These are phyloP conservation scores for Ecliptopera silaceata DNA, from an alignment of 2,888 invertebrate genomes.

Conservation along the genomic window DNA sequence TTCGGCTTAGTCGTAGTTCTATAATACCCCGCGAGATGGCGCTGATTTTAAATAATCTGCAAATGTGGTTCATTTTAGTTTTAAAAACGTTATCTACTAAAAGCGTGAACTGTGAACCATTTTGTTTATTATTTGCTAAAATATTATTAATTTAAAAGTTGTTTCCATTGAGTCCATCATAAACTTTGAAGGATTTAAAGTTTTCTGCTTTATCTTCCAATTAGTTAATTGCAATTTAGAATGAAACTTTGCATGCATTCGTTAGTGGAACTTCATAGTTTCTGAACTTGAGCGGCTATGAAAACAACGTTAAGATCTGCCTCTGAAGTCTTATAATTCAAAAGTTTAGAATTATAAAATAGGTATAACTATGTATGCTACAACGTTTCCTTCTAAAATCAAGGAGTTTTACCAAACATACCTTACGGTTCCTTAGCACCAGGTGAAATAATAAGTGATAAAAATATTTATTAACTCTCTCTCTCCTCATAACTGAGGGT, in stretches of 20 bases:
- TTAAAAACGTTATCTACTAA: not conserved
- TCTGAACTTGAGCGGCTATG: slow-evolving; percentile 51
- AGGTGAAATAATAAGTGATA: no score
- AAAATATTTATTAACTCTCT: no score
- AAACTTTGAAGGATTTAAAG: slow-evolving; percentile 31
- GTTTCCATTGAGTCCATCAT: not conserved
- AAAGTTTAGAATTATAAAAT: not conserved
- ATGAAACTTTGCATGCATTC: slow-evolving; percentile 68
- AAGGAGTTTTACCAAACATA: no score
- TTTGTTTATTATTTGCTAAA: not conserved
- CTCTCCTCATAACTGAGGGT: no score
- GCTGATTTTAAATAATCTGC: slow-evolving; percentile 17
- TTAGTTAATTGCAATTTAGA: slow-evolving; percentile 63
- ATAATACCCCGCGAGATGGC: slow-evolving; percentile 31
- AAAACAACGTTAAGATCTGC: slow-evolving; percentile 50
- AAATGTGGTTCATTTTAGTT: not conserved
- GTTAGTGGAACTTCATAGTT: slow-evolving; percentile 64
- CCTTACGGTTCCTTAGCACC: no score
- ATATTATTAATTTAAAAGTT: not conserved
- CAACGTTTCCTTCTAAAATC: no score
- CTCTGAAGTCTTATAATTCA: not conserved
- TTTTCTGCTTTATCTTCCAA: slow-evolving; percentile 44
- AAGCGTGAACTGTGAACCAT: no score
- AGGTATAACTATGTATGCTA: no score
- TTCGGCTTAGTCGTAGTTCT: slow-evolving; percentile 24